These are phyloP conservation scores for Xestia rhomboidea DNA, from an alignment of 2,888 invertebrate species.

Conservation along the genomic window DNA sequence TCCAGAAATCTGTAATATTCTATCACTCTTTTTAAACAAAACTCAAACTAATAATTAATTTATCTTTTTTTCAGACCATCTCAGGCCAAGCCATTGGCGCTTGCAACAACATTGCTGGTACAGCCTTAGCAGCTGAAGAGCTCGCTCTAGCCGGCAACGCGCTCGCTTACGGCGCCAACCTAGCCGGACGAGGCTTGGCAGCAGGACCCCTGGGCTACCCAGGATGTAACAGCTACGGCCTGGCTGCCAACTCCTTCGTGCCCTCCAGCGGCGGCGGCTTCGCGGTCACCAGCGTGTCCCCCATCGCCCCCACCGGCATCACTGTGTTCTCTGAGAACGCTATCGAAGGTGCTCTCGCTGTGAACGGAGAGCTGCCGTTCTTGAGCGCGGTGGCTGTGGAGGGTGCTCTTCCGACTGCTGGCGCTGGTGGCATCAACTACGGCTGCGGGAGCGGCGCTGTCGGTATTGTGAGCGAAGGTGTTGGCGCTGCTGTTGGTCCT, in stretches of 20 bases:
- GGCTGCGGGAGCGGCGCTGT: constrained; percentile 52
- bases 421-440: constrained; percentile 69
- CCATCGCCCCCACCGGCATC: constrained; percentile 72
- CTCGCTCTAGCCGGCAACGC: constrained; percentile 50
- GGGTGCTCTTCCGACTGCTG: constrained; percentile 69
- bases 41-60: background rate
- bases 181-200: constrained; percentile 17
- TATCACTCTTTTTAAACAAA: background rate
- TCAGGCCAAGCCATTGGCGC: constrained; percentile 55
- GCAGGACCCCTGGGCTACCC: constrained; percentile 29
- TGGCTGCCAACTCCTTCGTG: constrained; percentile 23
- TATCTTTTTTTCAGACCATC: constrained; percentile 39
- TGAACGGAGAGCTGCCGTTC: constrained; percentile 74
- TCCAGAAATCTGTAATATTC: background rate
- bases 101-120: constrained; percentile 28
- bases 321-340: constrained; percentile 75
- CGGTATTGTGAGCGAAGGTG: constrained; percentile 57
- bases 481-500: constrained; percentile 34
- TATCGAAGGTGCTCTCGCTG: constrained; percentile 70
- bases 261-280: constrained; percentile 65
- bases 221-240: constrained; percentile 23
- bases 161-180: constrained; percentile 37
- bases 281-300: constrained; percentile 69
- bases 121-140: constrained; percentile 53
- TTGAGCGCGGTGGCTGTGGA: constrained; percentile 72